Conservation (phyloP, 2,888 invertebrate species). For the Drosophila tanythrix region DNA sequence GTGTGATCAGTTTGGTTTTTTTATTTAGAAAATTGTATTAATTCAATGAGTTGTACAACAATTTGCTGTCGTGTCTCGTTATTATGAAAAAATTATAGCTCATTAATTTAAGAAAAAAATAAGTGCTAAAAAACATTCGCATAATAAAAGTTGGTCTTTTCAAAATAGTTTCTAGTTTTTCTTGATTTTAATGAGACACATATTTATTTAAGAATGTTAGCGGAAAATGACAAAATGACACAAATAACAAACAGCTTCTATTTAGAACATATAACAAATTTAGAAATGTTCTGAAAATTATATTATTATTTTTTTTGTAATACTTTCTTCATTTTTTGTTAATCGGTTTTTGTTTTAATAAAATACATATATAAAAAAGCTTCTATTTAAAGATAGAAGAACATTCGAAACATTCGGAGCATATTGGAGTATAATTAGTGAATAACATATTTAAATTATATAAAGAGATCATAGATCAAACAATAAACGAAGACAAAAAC, state of each 20-base stretch:
- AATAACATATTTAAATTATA: neutral
- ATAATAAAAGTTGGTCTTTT: neutral
- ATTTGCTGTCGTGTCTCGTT: neutral
- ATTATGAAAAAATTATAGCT: neutral
- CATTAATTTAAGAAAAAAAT: neutral
- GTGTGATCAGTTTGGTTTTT: neutral
- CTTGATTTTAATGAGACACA: neutral
- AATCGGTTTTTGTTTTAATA: neutral
- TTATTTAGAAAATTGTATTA: neutral
- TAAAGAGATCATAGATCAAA: neutral
- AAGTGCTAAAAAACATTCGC: neutral
- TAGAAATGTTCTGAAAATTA: neutral
- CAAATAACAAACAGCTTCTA: neutral
- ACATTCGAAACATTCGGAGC: neutral
- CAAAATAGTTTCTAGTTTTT: neutral
- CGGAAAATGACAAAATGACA: neutral
- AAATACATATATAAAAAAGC: neutral
- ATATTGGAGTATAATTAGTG: neutral
- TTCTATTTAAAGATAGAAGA: neutral
- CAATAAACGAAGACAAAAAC: neutral
- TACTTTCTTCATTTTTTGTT: neutral
- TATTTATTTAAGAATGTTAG: neutral
- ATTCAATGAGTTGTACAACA: neutral
- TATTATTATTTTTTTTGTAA: neutral
- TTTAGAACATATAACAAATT: neutral